A percentile compares a stretch with the other conserved stretches of the same genome.
Evolutionary conservation across 2,888 invertebrate species (phyloP).

Genomic region (Troides oblongomaculatus): DNA sequence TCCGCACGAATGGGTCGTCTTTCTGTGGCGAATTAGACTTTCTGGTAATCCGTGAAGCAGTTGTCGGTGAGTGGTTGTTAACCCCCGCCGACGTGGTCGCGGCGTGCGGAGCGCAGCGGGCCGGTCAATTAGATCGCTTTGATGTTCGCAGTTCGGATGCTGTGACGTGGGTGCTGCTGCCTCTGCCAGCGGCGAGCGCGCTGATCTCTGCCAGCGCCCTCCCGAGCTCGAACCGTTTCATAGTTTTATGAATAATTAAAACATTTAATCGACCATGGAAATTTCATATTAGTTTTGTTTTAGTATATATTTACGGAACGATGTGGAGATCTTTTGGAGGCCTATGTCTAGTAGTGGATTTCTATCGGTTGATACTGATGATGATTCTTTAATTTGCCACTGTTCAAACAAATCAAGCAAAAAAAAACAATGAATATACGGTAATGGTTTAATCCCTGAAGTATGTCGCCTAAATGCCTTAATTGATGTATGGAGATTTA

Average conservation of each 20-base stretch:
- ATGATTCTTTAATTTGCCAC: no score
- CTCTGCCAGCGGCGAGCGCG: constrained; percentile 30
- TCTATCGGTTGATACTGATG: no score
- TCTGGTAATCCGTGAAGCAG: constrained; percentile 14
- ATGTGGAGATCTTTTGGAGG: no score
- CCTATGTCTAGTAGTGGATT: no score
- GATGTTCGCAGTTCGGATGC: constrained; percentile 41
- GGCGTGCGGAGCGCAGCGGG: constrained; percentile 33
- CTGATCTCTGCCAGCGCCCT: constrained; percentile 14
- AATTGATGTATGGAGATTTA: no score
- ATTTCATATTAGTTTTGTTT: no score
- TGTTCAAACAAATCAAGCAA: no score
- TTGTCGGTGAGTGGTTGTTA: constrained; percentile 11
- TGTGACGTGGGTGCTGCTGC: constrained; percentile 37
- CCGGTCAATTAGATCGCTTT: constrained; percentile 42
- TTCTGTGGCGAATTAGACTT: constrained; percentile 24
- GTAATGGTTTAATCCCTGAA: no score
- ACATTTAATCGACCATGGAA: no score
- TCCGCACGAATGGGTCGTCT: constrained; percentile 13
- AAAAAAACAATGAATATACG: no score
- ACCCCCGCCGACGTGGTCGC: constrained; percentile 25
- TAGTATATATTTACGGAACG: no score
- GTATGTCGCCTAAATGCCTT: no score
- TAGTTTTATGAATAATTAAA: background rate
- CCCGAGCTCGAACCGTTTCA: constrained; percentile 19